Evolutionary conservation across 2,888 invertebrate genomes (phyloP).

Genomic region (Anoncus sp.): DNA sequence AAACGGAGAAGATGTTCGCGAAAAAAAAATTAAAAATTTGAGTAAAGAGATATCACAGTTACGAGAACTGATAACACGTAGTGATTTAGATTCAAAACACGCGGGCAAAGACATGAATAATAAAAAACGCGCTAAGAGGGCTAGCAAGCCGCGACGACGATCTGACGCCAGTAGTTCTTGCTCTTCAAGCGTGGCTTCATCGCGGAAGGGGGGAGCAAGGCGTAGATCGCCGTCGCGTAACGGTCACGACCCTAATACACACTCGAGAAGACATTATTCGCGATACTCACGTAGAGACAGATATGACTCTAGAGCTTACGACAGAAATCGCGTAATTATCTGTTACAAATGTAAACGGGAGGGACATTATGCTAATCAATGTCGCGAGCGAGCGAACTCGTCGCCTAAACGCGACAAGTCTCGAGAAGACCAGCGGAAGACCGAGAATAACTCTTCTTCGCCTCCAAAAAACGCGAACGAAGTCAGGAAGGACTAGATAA

Average conservation of each 20-base stretch:
- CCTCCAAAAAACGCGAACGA: conserved; percentile 21
- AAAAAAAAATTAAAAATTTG: neutral
- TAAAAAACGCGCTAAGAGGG: neutral
- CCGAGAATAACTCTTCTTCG: neutral
- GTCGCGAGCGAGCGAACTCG: neutral
- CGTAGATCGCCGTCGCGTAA: conserved; percentile 1
- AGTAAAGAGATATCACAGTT: neutral
- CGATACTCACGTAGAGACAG: neutral
- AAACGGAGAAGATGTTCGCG: neutral
- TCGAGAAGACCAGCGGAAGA: neutral
- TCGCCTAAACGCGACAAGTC: neutral
- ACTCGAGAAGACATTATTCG: neutral
- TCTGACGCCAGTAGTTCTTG: neutral
- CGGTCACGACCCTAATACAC: neutral
- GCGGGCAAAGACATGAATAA: neutral
- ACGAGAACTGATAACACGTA: neutral
- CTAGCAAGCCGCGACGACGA: neutral
- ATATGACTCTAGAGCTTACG: neutral
- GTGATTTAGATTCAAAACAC: neutral
- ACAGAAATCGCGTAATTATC: neutral
- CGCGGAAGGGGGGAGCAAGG: conserved; percentile 14
- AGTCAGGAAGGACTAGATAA: conserved; percentile 16
- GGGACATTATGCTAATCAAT: conserved; percentile 16
- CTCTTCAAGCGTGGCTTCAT: conserved; percentile 27
- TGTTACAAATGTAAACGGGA: neutral